Evolutionary conservation across 2,888 invertebrate species (phyloP).

Genomic region (Acleris holmiana): DNA sequence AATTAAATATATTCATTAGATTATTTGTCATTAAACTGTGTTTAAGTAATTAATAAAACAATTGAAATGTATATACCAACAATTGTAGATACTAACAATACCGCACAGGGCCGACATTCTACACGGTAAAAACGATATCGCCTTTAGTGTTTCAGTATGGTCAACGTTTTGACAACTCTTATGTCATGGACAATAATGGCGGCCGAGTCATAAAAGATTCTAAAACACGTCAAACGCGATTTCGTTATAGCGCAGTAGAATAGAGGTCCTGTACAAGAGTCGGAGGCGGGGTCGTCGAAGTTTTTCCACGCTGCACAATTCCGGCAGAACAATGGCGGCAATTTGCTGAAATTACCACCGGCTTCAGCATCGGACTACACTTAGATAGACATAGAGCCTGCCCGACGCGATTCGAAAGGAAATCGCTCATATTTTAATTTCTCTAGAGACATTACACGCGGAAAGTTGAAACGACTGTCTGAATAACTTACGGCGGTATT

Average conservation of each 20-base stretch:
- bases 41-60: too few relatives aligned
- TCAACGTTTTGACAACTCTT: too few relatives aligned
- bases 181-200: too few relatives aligned
- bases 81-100: neutral
- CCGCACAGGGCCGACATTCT: too few relatives aligned
- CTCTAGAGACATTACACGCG: constrained; percentile 30
- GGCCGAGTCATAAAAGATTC: too few relatives aligned
- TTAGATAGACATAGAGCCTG: neutral
- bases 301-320: constrained; percentile 44
- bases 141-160: too few relatives aligned
- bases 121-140: too few relatives aligned
- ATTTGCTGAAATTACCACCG: constrained; percentile 69
- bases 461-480: constrained; percentile 21
- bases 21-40: too few relatives aligned
- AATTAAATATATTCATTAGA: neutral
- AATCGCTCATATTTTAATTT: constrained; percentile 33
- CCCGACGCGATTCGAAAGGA: constrained; percentile 14
- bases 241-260: too few relatives aligned
- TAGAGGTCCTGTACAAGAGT: too few relatives aligned
- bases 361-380: constrained; percentile 44
- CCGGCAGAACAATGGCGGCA: constrained; percentile 65
- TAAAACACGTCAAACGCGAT: too few relatives aligned
- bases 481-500: constrained; percentile 20
- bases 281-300: constrained; percentile 33
- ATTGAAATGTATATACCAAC: too few relatives aligned